These are phyloP conservation scores for Diaprepes abbreviatus DNA, from an alignment of 2,888 invertebrate species.

Conservation along the genomic window DNA sequence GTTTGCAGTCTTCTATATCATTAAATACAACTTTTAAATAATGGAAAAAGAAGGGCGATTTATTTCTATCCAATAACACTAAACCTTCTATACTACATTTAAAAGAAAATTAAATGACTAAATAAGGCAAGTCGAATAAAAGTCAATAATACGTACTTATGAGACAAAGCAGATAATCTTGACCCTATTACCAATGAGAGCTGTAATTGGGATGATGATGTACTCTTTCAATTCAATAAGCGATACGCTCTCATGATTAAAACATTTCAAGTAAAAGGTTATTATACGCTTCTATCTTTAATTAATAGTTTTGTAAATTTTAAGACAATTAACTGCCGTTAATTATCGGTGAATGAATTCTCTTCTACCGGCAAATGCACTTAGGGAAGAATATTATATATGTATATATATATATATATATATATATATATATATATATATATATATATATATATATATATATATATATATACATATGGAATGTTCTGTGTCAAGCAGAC, in stretches of 20 bases:
- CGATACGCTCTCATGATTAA: constrained; percentile 35
- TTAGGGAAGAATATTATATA: too few species aligned
- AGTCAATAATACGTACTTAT: constrained; percentile 29
- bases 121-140: constrained; percentile 42
- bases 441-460: not conserved
- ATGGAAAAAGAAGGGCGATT: too few species aligned
- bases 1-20: too few species aligned
- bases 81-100: constrained; percentile 4
- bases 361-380: too few species aligned
- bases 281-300: constrained; percentile 26
- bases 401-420: not conserved
- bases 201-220: constrained; percentile 48
- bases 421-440: too few species aligned
- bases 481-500: not conserved
- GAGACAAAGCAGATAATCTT: constrained; percentile 56
- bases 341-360: constrained; percentile 22
- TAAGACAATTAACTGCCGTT: constrained; percentile 35
- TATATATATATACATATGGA: not conserved
- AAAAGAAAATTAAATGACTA: constrained; percentile 36
- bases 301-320: constrained; percentile 32
- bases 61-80: not conserved
- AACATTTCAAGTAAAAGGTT: constrained; percentile 45
- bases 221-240: constrained; percentile 43
- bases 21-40: too few species aligned
- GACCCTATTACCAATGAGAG: constrained; percentile 57